phyloP scores from a whole-genome alignment of 2,888 invertebrate genomes.

The Xiphydria camelus region DNA sequence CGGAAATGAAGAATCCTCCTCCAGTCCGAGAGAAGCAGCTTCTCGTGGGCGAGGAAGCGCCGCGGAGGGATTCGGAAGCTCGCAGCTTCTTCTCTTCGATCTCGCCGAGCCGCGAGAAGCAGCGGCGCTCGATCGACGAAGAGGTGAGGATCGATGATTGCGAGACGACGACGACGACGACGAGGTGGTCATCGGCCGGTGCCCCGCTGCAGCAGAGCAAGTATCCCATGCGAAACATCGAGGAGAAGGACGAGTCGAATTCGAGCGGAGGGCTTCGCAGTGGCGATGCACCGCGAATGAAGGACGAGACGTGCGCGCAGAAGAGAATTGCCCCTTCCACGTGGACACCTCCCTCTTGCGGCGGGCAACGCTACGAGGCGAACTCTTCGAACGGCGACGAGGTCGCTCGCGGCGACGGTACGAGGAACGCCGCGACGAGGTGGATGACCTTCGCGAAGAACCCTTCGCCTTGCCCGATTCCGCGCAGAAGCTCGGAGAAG shows the following conservation, averaged over 20 bases:
- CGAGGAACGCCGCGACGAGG: slow-evolving; percentile 11
- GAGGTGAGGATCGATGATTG: neutral
- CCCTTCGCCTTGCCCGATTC: slow-evolving; percentile 32
- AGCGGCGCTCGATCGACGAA: too few species aligned
- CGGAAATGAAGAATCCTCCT: neutral
- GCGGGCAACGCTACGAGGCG: too few species aligned
- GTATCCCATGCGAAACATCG: neutral
- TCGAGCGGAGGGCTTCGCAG: neutral
- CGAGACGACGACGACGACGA: neutral
- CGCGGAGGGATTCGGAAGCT: too few species aligned
- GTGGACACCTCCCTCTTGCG: neutral
- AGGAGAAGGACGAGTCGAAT: neutral
- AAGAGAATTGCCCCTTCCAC: slow-evolving; percentile 11
- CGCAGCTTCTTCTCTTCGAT: too few species aligned
- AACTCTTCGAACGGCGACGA: too few species aligned
- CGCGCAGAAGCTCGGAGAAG: slow-evolving; percentile 26
- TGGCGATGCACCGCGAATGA: slow-evolving; percentile 26
- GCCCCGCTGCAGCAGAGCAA: slow-evolving; percentile 1
- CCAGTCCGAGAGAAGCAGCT: too few species aligned
- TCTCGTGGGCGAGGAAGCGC: too few species aligned
- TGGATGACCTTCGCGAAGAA: slow-evolving; percentile 40
- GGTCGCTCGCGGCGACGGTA: slow-evolving; percentile 14
- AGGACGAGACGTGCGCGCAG: slow-evolving; percentile 26
- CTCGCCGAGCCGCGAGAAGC: too few species aligned
- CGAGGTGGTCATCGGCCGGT: neutral